These are phyloP conservation scores for Rhysida immarginata DNA, from an alignment of 1,140 invertebrate species.

Conservation along the genomic window DNA sequence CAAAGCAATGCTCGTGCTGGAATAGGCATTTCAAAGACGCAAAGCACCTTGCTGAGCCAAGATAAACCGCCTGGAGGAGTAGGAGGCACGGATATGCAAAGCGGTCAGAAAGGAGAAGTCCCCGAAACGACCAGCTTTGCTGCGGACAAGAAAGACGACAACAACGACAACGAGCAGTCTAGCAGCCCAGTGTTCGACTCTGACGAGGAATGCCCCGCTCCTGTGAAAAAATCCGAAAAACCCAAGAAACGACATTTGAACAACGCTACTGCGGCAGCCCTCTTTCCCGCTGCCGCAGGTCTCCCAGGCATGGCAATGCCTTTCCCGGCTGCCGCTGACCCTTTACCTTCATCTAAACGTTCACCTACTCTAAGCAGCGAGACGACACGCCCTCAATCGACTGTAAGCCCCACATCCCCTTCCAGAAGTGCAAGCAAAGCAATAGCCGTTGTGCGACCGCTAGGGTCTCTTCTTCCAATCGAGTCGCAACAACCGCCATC, in stretches of 20 bases:
- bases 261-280: constrained; percentile 17
- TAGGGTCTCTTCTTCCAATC: neutral
- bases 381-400: neutral
- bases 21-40: constrained; percentile 10
- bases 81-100: constrained; percentile 8
- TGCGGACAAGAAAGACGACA: constrained; percentile 21
- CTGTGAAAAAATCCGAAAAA: constrained; percentile 17
- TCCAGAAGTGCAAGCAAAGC: neutral
- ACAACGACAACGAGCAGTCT: constrained; percentile 57
- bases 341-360: neutral
- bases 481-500: neutral
- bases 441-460: neutral
- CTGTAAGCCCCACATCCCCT: neutral
- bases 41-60: constrained; percentile 49
- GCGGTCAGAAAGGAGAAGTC: constrained; percentile 1
- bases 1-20: neutral
- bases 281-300: constrained; percentile 20
- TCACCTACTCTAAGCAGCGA: neutral
- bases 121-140: constrained; percentile 25
- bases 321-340: constrained; percentile 6
- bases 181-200: constrained; percentile 92
- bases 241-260: constrained; percentile 5
- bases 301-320: constrained; percentile 33
- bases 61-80: constrained; percentile 48
- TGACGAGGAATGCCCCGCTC: constrained; percentile 62